These are phyloP conservation scores for Phortica magna DNA, from an alignment of 2,888 invertebrate genomes.

Conservation along the genomic window DNA sequence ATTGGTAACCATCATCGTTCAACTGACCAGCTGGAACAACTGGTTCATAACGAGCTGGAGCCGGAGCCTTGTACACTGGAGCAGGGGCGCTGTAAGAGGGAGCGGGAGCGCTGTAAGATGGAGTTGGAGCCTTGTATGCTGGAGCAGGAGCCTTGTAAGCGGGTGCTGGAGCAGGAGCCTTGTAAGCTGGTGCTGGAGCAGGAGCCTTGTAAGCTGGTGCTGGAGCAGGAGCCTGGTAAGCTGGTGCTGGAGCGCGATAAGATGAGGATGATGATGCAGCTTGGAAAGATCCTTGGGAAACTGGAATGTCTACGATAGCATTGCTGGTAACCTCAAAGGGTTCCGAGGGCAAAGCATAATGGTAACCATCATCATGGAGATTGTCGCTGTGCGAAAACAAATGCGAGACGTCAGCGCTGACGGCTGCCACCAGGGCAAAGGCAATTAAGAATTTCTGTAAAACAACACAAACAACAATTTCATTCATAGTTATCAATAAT, in stretches of 20 bases:
- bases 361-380: constrained; percentile 72
- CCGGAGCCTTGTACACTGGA: constrained; percentile 36
- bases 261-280: not conserved
- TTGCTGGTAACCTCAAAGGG: constrained; percentile 43
- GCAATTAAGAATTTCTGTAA: constrained; percentile 70
- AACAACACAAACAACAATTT: constrained; percentile 38
- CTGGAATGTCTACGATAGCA: constrained; percentile 66
- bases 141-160: constrained; percentile 23
- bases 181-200: constrained; percentile 30
- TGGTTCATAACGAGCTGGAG: constrained; percentile 14
- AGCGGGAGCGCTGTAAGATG: constrained; percentile 34
- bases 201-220: constrained; percentile 40
- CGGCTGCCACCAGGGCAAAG: constrained; percentile 70
- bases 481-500: constrained; percentile 21
- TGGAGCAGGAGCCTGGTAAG: constrained; percentile 37
- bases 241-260: constrained; percentile 31
- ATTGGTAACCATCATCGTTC: constrained; percentile 64
- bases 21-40: constrained; percentile 50
- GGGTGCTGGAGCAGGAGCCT: constrained; percentile 42
- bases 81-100: constrained; percentile 31
- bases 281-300: constrained; percentile 36
- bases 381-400: constrained; percentile 71
- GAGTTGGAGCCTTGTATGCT: constrained; percentile 38
- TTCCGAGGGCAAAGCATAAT: constrained; percentile 58
- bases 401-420: constrained; percentile 73